Conservation (phyloP, 2,888 invertebrate genomes). For the Troilus luridus region DNA sequence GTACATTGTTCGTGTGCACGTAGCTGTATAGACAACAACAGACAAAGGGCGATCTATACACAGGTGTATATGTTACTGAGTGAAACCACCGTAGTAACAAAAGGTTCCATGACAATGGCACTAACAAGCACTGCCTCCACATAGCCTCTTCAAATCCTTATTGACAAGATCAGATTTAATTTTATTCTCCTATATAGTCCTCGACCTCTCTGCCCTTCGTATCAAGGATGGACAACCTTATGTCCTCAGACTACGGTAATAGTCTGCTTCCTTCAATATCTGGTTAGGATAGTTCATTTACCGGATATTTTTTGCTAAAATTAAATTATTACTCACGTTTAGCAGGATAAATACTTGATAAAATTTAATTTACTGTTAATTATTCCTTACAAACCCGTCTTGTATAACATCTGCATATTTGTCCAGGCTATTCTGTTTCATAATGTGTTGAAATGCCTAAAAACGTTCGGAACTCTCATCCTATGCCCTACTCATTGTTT, state of each 20-base stretch:
- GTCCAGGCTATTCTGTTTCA: neutral
- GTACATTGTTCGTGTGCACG: no score
- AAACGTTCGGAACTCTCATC: neutral
- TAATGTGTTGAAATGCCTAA: neutral
- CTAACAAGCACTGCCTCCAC: neutral
- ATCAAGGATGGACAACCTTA: neutral
- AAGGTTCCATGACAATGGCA: neutral
- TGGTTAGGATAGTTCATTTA: neutral
- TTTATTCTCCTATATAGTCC: neutral
- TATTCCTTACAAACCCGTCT: no score
- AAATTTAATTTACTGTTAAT: no score
- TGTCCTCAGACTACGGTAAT: neutral
- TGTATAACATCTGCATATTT: no score
- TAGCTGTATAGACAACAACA: neutral
- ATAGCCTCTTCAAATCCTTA: neutral
- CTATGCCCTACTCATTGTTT: neutral
- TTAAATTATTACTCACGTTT: neutral
- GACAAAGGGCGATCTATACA: neutral
- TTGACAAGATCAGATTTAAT: conserved; percentile 23
- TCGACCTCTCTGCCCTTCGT: neutral
- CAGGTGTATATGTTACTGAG: neutral
- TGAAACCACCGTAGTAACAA: neutral
- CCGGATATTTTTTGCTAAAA: neutral
- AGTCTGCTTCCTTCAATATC: neutral
- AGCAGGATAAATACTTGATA: no score